Conservation (phyloP, 1,140 invertebrate genomes). For the Scaptomyza pallida region DNA sequence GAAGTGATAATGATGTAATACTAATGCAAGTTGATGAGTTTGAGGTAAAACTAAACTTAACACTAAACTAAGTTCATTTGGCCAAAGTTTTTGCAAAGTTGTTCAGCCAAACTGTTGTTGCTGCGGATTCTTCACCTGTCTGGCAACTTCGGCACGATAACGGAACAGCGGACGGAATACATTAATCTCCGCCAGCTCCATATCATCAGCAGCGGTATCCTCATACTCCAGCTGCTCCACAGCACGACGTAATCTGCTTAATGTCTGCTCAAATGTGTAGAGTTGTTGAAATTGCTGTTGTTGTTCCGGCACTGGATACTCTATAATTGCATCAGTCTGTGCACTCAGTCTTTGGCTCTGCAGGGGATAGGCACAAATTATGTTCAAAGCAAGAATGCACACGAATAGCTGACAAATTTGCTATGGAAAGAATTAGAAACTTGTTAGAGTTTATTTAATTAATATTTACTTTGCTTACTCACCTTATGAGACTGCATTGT, state of each 20-base stretch:
- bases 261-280: constrained; percentile 40
- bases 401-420: constrained; percentile 35
- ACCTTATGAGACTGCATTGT: constrained; percentile 51
- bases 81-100: not conserved
- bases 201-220: constrained; percentile 62
- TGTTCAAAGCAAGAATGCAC: constrained; percentile 25
- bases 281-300: constrained; percentile 27
- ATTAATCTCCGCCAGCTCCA: constrained; percentile 79
- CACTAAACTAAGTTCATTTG: not conserved
- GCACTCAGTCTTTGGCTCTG: constrained; percentile 43
- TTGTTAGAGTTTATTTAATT: too few relatives aligned
- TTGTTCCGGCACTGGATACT: not conserved
- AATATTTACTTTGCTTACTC: not conserved
- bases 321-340: constrained; percentile 9
- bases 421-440: constrained; percentile 13
- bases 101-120: constrained; percentile 56
- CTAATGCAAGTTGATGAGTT: constrained; percentile 12
- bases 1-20: not conserved
- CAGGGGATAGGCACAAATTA: constrained; percentile 34
- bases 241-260: constrained; percentile 55
- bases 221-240: constrained; percentile 57
- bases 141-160: constrained; percentile 65
- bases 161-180: constrained; percentile 77
- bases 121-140: constrained; percentile 50
- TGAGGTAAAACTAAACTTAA: not conserved